Base-by-base conservation (phyloP, 2,113 vertebrate genomes). In the Xiphophorus maculatus region DNA sequence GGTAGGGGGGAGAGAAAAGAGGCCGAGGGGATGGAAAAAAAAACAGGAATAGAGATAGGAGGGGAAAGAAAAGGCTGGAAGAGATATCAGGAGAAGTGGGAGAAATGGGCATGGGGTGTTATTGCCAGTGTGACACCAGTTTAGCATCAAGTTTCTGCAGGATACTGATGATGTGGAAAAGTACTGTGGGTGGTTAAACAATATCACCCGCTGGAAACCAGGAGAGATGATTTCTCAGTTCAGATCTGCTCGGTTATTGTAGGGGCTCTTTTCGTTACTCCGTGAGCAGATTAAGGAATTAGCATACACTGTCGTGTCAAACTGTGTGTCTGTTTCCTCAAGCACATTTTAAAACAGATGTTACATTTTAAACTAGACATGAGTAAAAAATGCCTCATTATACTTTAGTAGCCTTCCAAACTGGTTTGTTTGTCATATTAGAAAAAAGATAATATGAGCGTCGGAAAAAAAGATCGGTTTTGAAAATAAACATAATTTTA, bases 31-130 rank as follows among this genome's bases (percentile, higher is more conserved):
- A 28, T 35, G 11, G 67, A 0, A 54, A 85, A 81, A 84, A 85
- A 81, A 71, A 76, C 60, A 71, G 72, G 84, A 80, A 79, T 65
- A 66, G 51, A 79, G 85, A 89, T 87, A 88, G 74, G 65, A 80
- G 73, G 22, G 51, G n/a, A 76, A 73, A 73, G 71, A 73, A 63
- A 74, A 48, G 42, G 80, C 69, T 69, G 73, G 66, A 42, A 73
- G 51, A 58, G 35, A 88, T 58, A 54, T 62, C 29, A 44, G 60
- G 71, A 83, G 79, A 79, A 63, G 74, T 69, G 73, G 60, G 76
- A 73, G 63, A 84, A 79, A 75, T 35, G 64, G 73, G 68, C 48
- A 72, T 25, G 69, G 25, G 61, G 66, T 77, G 79, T 76, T 61
- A 40, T n/a, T 69, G 79, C 75, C 66, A 84, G 66, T 65, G 51